These are phyloP conservation scores for Dendrolimus houi DNA, from an alignment of 2,888 invertebrate genomes.

Conservation along the genomic window DNA sequence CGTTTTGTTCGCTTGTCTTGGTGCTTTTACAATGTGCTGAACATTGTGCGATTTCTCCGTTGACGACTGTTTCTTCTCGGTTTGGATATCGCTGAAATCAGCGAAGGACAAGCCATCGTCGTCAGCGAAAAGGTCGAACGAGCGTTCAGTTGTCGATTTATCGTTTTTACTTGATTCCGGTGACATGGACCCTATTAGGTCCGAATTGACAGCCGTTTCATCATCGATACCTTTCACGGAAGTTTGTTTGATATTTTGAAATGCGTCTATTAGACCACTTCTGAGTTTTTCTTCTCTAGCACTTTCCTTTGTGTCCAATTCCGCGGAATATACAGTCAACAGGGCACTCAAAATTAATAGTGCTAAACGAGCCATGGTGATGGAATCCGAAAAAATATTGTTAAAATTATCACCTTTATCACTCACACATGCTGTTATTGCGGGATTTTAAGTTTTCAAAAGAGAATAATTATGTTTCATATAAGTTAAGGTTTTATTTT, in stretches of 20 bases:
- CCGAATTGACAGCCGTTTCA: conserved; percentile 41
- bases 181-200: conserved; percentile 49
- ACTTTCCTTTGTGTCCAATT: conserved; percentile 43
- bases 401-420: conserved; percentile 10
- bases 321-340: conserved; percentile 38
- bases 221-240: conserved; percentile 56
- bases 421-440: conserved; percentile 40
- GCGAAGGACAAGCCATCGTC: conserved; percentile 62
- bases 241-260: conserved; percentile 63
- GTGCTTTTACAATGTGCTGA: conserved; percentile 60
- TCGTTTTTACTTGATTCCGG: conserved; percentile 28
- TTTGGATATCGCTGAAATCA: conserved; percentile 40
- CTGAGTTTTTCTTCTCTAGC: conserved; percentile 60
- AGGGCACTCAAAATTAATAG: conserved; percentile 47
- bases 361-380: conserved; percentile 53
- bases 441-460: too few relatives aligned
- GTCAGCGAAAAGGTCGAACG: conserved; percentile 55
- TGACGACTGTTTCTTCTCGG: conserved; percentile 35
- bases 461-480: not conserved
- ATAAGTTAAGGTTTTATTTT: too few relatives aligned
- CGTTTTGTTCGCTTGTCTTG: conserved; percentile 36
- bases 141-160: conserved; percentile 36
- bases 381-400: not conserved
- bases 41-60: conserved; percentile 66
- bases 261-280: conserved; percentile 63